Percentiles rank a stretch among this genome's conserved stretches.
Conservation (phyloP, 53 echinoderm and acorn worm genomes). For the Apostichopus leukothele region DNA sequence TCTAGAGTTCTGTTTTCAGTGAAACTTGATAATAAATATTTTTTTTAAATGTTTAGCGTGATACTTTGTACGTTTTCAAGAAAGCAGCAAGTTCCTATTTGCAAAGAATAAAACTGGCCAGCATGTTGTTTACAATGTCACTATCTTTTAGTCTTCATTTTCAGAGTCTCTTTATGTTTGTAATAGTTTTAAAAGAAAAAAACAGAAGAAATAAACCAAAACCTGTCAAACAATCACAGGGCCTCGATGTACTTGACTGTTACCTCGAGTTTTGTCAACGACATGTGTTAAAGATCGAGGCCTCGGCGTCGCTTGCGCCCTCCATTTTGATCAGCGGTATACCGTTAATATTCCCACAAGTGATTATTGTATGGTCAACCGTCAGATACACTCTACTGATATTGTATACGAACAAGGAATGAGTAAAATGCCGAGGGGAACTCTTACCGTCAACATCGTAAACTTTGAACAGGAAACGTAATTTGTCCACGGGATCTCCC, state of each 20-base stretch:
- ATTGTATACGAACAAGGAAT: neutral
- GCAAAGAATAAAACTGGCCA: too few species aligned
- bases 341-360: slow-evolving; percentile 1
- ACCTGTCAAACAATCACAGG: too few species aligned
- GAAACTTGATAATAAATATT: too few species aligned
- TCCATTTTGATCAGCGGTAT: neutral
- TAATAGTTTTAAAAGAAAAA: too few species aligned
- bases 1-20: too few species aligned
- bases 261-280: neutral
- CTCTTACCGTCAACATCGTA: slow-evolving; percentile 95
- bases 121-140: too few species aligned
- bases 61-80: too few species aligned
- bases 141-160: too few species aligned
- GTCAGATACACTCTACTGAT: neutral
- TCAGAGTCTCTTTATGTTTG: too few species aligned
- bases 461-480: slow-evolving; percentile 89
- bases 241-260: neutral
- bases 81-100: too few species aligned
- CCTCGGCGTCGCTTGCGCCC: neutral
- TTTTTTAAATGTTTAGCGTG: too few species aligned
- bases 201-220: too few species aligned
- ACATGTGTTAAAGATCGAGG: neutral
- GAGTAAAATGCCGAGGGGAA: neutral
- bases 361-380: neutral
- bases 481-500: slow-evolving; percentile 89